A percentile compares a stretch with the other conserved stretches of the same genome.
Evolutionary conservation across 2,113 vertebrate species (phyloP).

Genomic region (Trachemys scripta): DNA sequence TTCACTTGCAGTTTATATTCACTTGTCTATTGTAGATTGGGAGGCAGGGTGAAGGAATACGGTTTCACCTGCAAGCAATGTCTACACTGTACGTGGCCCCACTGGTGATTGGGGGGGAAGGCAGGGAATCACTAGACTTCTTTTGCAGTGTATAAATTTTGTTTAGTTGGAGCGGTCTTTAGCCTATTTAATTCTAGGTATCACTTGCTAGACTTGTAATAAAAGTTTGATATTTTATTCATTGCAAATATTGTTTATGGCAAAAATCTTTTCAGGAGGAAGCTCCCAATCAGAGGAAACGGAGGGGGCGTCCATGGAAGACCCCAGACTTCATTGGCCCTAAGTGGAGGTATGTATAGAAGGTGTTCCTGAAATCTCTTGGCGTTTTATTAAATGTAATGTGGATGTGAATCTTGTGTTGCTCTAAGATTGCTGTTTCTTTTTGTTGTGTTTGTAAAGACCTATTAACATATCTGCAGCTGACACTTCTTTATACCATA

Average conservation of each 20-base stretch:
- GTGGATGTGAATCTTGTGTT: accelerated
- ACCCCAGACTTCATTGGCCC: not conserved
- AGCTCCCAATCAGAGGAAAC: constrained; percentile 42
- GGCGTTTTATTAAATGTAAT: accelerated
- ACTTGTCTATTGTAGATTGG: not conserved
- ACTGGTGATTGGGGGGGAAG: not conserved
- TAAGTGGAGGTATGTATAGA: constrained; percentile 85
- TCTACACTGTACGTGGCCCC: not conserved
- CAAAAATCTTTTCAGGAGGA: constrained; percentile 72
- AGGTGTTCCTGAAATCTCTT: not conserved
- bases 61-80: not conserved
- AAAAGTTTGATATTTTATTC: not conserved
- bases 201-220: not conserved
- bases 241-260: not conserved
- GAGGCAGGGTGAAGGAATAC: not conserved
- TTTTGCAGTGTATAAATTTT: not conserved
- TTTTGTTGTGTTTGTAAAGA: not conserved
- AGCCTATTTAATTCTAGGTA: not conserved
- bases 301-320: not conserved
- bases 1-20: not conserved
- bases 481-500: not conserved
- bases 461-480: not conserved
- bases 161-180: not conserved
- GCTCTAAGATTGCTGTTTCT: not conserved
- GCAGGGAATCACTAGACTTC: not conserved